These are phyloP conservation scores for Oreonectes daqikongensis DNA, from an alignment of 2,797 vertebrate genomes.

Conservation along the genomic window DNA sequence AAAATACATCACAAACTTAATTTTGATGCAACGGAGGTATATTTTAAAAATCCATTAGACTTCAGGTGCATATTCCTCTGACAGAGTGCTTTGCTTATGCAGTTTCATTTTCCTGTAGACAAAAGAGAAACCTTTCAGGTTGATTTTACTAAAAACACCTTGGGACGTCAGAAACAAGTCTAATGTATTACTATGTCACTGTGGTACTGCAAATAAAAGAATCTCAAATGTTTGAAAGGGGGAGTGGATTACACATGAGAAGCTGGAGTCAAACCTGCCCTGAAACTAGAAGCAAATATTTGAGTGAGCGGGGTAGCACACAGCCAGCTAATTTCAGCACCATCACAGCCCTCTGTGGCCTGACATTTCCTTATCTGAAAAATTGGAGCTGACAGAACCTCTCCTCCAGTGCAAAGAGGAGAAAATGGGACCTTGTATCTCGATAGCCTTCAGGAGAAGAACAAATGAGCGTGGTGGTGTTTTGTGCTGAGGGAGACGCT, in stretches of 20 bases:
- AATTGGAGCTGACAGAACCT: constrained; percentile 49
- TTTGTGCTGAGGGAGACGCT: constrained; percentile 10
- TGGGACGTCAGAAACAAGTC: background rate
- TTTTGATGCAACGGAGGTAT: background rate
- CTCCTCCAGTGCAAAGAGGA: constrained; percentile 31
- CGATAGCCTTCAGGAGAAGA: constrained; percentile 30
- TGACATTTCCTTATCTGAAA: constrained; percentile 52
- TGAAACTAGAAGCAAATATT: constrained; percentile 39
- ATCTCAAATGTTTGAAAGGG: background rate
- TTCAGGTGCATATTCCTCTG: background rate
- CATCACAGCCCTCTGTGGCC: constrained; percentile 35
- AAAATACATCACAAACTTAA: constrained; percentile 8
- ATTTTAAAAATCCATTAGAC: background rate
- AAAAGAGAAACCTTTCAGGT: background rate
- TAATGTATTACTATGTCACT: background rate
- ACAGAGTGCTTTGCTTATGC: background rate
- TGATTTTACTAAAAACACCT: background rate
- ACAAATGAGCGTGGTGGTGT: constrained; percentile 4
- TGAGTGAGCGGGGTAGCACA: constrained; percentile 23
- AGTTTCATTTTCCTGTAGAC: background rate
- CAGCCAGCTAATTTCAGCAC: constrained; percentile 39
- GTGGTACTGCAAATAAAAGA: constrained; percentile 3
- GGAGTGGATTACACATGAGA: background rate
- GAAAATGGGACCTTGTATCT: constrained; percentile 31
- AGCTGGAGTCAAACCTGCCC: constrained; percentile 27